Conservation (phyloP, 2,113 vertebrate genomes). For the Periophthalmodon schlosseri region DNA sequence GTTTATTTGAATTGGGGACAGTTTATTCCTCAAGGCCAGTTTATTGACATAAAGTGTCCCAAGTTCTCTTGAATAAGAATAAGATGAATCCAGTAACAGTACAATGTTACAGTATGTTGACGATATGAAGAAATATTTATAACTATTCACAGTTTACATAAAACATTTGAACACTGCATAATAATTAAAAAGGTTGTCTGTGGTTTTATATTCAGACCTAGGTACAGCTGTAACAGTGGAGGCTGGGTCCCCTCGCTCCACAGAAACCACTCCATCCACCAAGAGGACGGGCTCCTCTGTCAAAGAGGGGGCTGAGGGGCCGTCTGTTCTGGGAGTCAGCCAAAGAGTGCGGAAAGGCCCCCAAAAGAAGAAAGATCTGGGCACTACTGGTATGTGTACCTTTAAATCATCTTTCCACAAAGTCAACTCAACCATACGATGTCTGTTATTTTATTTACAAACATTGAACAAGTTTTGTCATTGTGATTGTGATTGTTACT, state of each 20-base stretch:
- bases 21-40: background rate
- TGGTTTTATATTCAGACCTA: constrained; percentile 51
- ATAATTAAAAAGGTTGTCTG: background rate
- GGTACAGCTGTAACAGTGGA: constrained; percentile 22
- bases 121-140: background rate
- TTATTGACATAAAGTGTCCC: background rate
- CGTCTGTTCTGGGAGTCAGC: constrained; percentile 87
- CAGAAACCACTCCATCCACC: constrained; percentile 11
- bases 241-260: constrained; percentile 12
- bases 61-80: background rate
- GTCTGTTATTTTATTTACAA: background rate
- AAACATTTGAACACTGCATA: background rate
- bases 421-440: background rate
- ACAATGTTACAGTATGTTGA: background rate
- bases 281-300: constrained; percentile 62
- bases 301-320: constrained; percentile 77
- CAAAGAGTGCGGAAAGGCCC: constrained; percentile 84
- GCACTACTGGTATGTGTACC: constrained; percentile 80
- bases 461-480: background rate
- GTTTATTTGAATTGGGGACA: background rate
- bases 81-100: background rate
- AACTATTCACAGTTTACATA: background rate
- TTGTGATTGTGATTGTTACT: background rate
- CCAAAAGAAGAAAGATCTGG: constrained; percentile 91
- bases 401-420: background rate